phyloP scores from a whole-genome alignment of 2,113 vertebrate species.

The Daubentonia madagascariensis region DNA sequence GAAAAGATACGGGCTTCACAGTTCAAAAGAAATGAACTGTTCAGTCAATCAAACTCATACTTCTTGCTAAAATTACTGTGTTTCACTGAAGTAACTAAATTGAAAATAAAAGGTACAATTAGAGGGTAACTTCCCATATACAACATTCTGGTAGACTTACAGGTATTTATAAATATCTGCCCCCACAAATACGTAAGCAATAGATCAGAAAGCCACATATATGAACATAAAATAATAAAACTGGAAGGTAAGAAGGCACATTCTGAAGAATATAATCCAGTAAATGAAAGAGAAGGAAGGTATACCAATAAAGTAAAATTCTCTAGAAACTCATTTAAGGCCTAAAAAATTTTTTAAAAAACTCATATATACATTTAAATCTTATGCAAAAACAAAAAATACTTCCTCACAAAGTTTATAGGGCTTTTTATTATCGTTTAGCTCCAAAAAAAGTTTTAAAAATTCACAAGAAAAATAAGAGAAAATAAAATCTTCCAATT shows the following conservation, averaged over 20 bases:
- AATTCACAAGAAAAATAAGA: neutral
- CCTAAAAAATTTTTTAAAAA: neutral
- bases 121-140: neutral
- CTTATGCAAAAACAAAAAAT: neutral
- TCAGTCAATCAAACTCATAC: neutral
- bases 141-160: neutral
- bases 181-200: neutral
- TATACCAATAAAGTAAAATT: neutral
- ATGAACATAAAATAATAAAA: neutral
- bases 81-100: neutral
- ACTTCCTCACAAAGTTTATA: neutral
- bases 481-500: neutral
- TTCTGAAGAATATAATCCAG: conserved; percentile 1
- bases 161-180: neutral
- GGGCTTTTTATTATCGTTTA: conserved; percentile 5
- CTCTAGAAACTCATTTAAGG: neutral
- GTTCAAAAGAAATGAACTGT: neutral
- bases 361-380: neutral
- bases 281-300: neutral
- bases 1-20: neutral
- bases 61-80: conserved; percentile 11
- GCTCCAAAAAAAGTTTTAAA: neutral
- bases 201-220: neutral
- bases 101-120: conserved; percentile 5
- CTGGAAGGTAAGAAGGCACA: conserved; percentile 26